Evolutionary conservation across 53 echinoderm and acorn worm genomes (phyloP).

Genomic region (Stichopus horrens): DNA sequence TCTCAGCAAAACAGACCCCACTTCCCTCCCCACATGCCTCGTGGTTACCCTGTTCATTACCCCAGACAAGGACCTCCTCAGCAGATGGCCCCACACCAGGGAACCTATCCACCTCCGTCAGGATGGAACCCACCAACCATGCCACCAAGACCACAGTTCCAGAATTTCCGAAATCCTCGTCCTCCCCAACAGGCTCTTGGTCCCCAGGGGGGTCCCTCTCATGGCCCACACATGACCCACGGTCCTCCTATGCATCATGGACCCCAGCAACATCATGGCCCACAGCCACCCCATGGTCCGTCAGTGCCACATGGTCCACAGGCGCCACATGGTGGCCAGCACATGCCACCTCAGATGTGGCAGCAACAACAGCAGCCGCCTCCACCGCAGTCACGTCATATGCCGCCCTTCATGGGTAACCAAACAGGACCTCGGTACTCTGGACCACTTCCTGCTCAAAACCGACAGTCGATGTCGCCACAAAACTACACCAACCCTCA

Average conservation of each 20-base stretch:
- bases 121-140: conserved; percentile 51
- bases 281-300: conserved; percentile 54
- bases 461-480: conserved; percentile 24
- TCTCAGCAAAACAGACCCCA: conserved; percentile 39
- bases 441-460: conserved; percentile 50
- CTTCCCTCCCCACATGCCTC: conserved; percentile 40
- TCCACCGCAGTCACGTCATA: conserved; percentile 48
- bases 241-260: conserved; percentile 45
- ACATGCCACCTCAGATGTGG: conserved; percentile 62
- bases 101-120: conserved; percentile 42
- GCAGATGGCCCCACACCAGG: conserved; percentile 35
- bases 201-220: conserved; percentile 51
- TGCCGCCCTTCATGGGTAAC: conserved; percentile 43
- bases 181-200: conserved; percentile 42
- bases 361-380: conserved; percentile 57
- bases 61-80: conserved; percentile 43
- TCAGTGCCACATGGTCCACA: conserved; percentile 50
- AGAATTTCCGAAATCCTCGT: conserved; percentile 21
- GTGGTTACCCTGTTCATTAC: conserved; percentile 40
- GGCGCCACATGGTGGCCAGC: conserved; percentile 24
- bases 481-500: conserved; percentile 29
- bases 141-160: conserved; percentile 46
- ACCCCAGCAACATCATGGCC: conserved; percentile 56
- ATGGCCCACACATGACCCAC: conserved; percentile 59
- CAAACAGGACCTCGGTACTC: conserved; percentile 45